Evolutionary conservation across 2,797 vertebrate genomes (phyloP).

Genomic region (Lindbergichthys nudifrons): DNA sequence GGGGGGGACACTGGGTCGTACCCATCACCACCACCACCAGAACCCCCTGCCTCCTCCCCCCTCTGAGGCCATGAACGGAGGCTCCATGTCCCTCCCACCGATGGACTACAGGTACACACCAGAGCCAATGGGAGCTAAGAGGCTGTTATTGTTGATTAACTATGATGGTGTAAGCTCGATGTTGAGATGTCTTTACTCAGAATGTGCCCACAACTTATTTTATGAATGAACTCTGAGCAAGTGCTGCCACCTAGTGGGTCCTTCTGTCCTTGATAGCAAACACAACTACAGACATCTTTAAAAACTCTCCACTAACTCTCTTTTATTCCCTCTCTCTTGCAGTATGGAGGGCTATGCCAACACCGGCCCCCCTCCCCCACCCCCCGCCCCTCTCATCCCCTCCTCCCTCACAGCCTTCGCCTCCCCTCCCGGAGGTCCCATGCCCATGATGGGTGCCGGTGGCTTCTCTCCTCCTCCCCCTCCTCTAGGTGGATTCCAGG

Average conservation of each 20-base stretch:
- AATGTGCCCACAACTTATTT: not conserved
- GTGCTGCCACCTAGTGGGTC: conserved; percentile 78
- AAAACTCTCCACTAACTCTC: conserved; percentile 7
- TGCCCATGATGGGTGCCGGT: conserved; percentile 76
- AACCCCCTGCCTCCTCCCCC: conserved; percentile 93
- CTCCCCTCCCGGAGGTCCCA: conserved; percentile 89
- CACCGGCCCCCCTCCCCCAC: conserved; percentile 79
- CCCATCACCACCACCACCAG: conserved; percentile 87
- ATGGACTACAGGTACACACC: conserved; percentile 90
- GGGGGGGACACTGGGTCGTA: conserved; percentile 90
- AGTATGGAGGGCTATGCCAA: conserved; percentile 86
- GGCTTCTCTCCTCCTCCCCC: conserved; percentile 85
- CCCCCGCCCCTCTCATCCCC: conserved; percentile 87
- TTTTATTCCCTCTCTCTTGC: conserved; percentile 24
- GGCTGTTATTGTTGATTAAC: not conserved
- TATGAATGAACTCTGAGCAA: conserved; percentile 32
- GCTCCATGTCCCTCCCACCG: conserved; percentile 86
- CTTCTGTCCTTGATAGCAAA: not conserved
- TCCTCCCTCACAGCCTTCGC: conserved; percentile 96
- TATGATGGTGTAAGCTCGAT: not conserved
- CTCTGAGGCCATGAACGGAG: conserved; percentile 88
- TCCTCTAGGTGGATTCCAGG: conserved; percentile 83
- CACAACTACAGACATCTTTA: not conserved
- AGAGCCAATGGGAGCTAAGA: not conserved
- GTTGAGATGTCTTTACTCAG: not conserved